phyloP scores from a whole-genome alignment of 2,113 vertebrate species.

The Dipodomys merriami region DNA sequence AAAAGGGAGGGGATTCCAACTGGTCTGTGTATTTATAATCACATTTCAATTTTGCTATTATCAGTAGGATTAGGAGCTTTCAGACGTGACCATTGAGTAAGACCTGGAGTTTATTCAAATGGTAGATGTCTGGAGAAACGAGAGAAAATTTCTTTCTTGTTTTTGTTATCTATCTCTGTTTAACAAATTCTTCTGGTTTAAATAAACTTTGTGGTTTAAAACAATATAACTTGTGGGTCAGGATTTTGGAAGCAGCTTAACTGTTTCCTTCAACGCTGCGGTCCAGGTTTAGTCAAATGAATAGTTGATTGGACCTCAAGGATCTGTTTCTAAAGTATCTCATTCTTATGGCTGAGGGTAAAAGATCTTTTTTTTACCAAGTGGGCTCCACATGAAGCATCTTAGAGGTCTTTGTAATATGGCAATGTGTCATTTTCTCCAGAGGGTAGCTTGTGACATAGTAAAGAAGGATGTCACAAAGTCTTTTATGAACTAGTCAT shows the following conservation, averaged over 20 bases:
- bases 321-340: conserved; percentile 7
- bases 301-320: conserved; percentile 4
- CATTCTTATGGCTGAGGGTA: background rate
- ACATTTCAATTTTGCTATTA: background rate
- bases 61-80: background rate
- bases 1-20: background rate
- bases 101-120: background rate
- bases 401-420: background rate
- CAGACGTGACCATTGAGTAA: background rate
- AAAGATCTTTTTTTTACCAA: background rate
- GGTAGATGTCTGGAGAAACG: background rate
- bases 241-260: conserved; percentile 15
- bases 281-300: background rate
- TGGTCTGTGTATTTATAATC: background rate
- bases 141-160: conserved; percentile 13
- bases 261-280: background rate
- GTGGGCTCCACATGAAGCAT: background rate
- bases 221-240: background rate
- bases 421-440: background rate
- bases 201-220: conserved; percentile 45
- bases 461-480: conserved; percentile 29
- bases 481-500: conserved; percentile 22
- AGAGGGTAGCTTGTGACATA: background rate
- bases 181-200: background rate
- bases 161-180: background rate